Conservation (phyloP, 2,797 vertebrate genomes). For the Sebastes iracundus region DNA sequence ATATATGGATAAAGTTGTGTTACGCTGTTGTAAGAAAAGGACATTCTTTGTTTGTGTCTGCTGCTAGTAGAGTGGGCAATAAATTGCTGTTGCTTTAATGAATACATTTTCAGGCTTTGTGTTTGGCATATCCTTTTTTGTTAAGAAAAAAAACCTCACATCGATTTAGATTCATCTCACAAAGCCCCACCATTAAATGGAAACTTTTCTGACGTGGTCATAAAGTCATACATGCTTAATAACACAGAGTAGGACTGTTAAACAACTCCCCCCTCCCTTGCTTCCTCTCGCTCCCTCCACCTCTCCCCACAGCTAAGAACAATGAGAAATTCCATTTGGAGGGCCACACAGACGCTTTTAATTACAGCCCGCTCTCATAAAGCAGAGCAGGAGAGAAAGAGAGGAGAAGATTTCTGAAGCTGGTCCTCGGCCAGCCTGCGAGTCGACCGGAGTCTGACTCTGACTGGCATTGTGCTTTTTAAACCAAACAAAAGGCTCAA, state of each 20-base stretch:
- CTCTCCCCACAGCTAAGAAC: slow-evolving; percentile 57
- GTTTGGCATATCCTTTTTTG: neutral
- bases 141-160: slow-evolving; percentile 17
- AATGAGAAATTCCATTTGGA: slow-evolving; percentile 77
- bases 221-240: slow-evolving; percentile 65
- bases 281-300: slow-evolving; percentile 18
- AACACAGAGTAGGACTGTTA: slow-evolving; percentile 46
- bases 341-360: slow-evolving; percentile 82
- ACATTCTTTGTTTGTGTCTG: neutral
- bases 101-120: neutral
- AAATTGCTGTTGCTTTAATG: slow-evolving; percentile 14
- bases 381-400: slow-evolving; percentile 42
- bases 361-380: slow-evolving; percentile 73
- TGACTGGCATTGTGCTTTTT: slow-evolving; percentile 38
- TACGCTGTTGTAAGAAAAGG: neutral
- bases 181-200: slow-evolving; percentile 19
- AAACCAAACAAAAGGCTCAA: slow-evolving; percentile 49
- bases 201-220: slow-evolving; percentile 53
- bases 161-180: slow-evolving; percentile 32
- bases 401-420: slow-evolving; percentile 44
- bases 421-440: slow-evolving; percentile 31
- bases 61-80: neutral
- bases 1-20: neutral
- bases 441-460: slow-evolving; percentile 18
- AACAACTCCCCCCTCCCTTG: slow-evolving; percentile 44